Conservation (phyloP, 2,888 invertebrate species). For the Andrena minutula region DNA sequence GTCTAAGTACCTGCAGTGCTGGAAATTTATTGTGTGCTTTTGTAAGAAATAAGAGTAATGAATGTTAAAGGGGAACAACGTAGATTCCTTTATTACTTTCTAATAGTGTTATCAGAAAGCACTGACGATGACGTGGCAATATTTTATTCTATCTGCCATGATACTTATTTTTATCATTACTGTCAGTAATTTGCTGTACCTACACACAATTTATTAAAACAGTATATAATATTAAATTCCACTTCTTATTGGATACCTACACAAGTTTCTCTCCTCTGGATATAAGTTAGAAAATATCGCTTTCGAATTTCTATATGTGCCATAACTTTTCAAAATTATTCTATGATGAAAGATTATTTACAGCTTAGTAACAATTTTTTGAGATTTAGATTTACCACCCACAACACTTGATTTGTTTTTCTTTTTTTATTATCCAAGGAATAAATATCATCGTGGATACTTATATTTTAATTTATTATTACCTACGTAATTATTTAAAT, state of each 20-base stretch:
- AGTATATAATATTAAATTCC: neutral
- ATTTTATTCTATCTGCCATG: neutral
- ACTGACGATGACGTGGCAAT: neutral
- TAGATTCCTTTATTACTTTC: neutral
- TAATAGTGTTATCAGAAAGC: neutral
- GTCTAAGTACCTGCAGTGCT: neutral
- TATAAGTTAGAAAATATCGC: too few relatives aligned
- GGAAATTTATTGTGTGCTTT: neutral
- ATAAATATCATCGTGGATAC: neutral
- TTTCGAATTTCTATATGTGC: neutral
- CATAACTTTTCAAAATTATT: neutral
- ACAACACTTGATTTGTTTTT: neutral
- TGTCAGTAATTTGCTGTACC: neutral
- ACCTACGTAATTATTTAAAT: neutral
- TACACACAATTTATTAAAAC: neutral
- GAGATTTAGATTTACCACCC: too few relatives aligned
- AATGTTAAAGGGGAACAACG: neutral
- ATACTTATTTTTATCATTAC: neutral
- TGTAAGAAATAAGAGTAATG: neutral
- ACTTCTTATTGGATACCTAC: too few relatives aligned
- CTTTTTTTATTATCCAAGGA: neutral
- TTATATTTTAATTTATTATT: neutral
- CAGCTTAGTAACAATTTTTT: neutral
- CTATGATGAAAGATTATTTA: neutral
- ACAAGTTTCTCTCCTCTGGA: too few relatives aligned